phyloP scores from a whole-genome alignment of 2,888 invertebrate genomes.

The Cloeon dipterum region DNA sequence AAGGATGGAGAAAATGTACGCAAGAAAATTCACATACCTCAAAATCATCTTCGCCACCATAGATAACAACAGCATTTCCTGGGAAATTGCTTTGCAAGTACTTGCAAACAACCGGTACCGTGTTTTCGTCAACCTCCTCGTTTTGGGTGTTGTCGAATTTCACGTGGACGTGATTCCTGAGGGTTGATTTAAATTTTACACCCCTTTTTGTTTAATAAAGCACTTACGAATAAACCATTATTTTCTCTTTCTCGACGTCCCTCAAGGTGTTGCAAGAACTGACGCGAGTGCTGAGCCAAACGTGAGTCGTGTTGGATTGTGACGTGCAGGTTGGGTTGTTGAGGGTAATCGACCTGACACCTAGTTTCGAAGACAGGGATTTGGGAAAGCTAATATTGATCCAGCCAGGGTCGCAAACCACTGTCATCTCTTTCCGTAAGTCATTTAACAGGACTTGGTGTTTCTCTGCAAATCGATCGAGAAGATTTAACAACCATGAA shows the following conservation, averaged over 20 bases:
- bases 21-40: too few species aligned
- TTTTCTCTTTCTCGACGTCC: too few species aligned
- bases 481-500: too few species aligned
- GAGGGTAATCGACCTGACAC: slow-evolving; percentile 10
- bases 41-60: not conserved
- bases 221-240: too few species aligned
- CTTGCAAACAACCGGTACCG: not conserved
- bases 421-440: slow-evolving; percentile 9
- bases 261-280: slow-evolving; percentile 12
- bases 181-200: too few species aligned
- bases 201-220: too few species aligned
- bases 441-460: slow-evolving; percentile 3
- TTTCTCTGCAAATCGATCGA: not conserved
- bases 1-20: too few species aligned
- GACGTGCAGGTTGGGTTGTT: slow-evolving; percentile 10
- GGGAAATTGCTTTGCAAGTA: not conserved
- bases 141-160: too few species aligned
- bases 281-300: slow-evolving; percentile 12
- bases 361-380: slow-evolving; percentile 10
- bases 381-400: slow-evolving; percentile 10
- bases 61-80: not conserved
- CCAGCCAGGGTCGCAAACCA: slow-evolving; percentile 10
- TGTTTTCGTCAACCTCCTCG: not conserved
- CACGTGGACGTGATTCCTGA: too few species aligned
- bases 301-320: slow-evolving; percentile 14